phyloP scores from a whole-genome alignment of 2,113 vertebrate genomes.

The Alaudala cheleensis region DNA sequence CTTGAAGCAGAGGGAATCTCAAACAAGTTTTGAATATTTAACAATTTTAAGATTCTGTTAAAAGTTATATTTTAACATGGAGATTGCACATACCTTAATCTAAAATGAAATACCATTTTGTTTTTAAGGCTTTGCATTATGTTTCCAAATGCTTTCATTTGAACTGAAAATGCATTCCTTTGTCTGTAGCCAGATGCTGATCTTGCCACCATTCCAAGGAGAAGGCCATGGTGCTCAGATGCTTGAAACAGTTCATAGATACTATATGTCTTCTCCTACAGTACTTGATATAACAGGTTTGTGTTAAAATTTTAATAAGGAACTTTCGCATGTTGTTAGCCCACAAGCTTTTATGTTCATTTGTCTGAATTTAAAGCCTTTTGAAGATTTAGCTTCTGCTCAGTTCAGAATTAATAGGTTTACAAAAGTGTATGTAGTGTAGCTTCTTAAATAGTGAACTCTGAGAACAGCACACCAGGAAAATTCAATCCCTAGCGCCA shows the following conservation, averaged over 20 bases:
- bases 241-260: constrained; percentile 95
- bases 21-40: constrained; percentile 54
- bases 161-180: constrained; percentile 54
- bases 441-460: constrained; percentile 49
- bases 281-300: constrained; percentile 98
- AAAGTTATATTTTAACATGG: neutral
- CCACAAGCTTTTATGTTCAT: neutral
- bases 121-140: neutral
- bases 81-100: neutral
- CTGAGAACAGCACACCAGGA: constrained; percentile 45
- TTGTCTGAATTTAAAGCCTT: constrained; percentile 36
- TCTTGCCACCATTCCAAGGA: constrained; percentile 97
- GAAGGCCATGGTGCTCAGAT: constrained; percentile 97
- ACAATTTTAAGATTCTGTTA: constrained; percentile 10
- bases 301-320: neutral
- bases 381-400: constrained; percentile 24
- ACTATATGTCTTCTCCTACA: constrained; percentile 87
- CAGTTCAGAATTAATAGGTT: constrained; percentile 34
- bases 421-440: constrained; percentile 32
- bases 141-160: constrained; percentile 2
- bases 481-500: constrained; percentile 36
- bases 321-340: neutral
- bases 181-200: constrained; percentile 93
- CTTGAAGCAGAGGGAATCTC: constrained; percentile 55
- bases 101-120: neutral